A percentile compares a stretch with the other conserved stretches of the same genome.
Evolutionary conservation across 2,888 invertebrate genomes (phyloP).

Genomic region (Coecobrya sp.): DNA sequence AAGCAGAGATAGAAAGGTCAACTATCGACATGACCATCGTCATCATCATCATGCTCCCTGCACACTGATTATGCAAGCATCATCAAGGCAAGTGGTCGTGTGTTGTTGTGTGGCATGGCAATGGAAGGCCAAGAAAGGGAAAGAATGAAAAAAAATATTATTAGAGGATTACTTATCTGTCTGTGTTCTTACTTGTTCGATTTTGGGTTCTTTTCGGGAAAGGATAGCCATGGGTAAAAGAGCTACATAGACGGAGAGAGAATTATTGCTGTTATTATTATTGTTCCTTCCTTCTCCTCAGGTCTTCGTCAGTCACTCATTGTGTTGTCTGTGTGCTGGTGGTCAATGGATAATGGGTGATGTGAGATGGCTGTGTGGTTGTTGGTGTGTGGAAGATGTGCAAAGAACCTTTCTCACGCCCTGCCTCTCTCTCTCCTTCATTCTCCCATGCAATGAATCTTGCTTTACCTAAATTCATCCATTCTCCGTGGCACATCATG

Average conservation of each 20-base stretch:
- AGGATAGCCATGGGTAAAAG: not conserved
- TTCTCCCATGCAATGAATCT: not conserved
- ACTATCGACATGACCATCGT: slow-evolving; percentile 55
- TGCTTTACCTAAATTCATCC: slow-evolving; percentile 16
- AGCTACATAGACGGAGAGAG: slow-evolving; percentile 12
- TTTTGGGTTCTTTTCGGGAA: slow-evolving; percentile 35
- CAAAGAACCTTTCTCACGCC: slow-evolving; percentile 86
- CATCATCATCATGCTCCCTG: slow-evolving; percentile 10
- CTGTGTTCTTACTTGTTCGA: not conserved
- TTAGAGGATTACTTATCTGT: slow-evolving; percentile 6
- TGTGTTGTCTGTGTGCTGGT: slow-evolving; percentile 82
- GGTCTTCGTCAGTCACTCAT: slow-evolving; percentile 79
- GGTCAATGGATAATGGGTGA: slow-evolving; percentile 83
- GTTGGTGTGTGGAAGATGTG: slow-evolving; percentile 70
- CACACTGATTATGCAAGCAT: slow-evolving; percentile 55
- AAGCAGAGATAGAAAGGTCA: slow-evolving; percentile 57
- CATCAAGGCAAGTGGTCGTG: slow-evolving; percentile 37
- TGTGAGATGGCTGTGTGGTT: slow-evolving; percentile 40
- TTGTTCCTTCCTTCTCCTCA: slow-evolving; percentile 70
- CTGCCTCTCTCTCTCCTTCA: slow-evolving; percentile 67
- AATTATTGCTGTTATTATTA: slow-evolving; percentile 69
- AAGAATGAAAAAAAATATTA: slow-evolving; percentile 30
- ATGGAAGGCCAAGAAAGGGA: slow-evolving; percentile 16
- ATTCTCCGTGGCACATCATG: not conserved
- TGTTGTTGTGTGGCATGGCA: slow-evolving; percentile 44